A percentile compares a stretch with the other conserved stretches of the same genome.
These are phyloP conservation scores for Palythoa grandis DNA, from an alignment of 92 coral and sea anemone genomes.

Conservation along the genomic window DNA sequence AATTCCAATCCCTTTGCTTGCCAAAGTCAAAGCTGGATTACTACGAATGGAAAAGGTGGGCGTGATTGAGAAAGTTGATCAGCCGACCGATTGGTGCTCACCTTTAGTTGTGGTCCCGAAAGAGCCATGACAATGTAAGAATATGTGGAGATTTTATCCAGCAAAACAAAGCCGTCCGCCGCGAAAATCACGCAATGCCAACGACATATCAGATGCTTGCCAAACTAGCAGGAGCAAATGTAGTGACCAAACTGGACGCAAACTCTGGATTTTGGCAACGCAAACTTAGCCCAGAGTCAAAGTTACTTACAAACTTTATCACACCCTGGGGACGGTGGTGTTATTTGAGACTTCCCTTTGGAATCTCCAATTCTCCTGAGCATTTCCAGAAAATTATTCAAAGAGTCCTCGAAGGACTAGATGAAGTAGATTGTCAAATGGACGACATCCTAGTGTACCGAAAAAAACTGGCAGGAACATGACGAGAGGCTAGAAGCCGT, in stretches of 20 bases:
- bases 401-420: constrained; percentile 57
- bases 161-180: constrained; percentile 62
- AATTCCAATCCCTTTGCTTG: too few relatives aligned
- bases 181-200: constrained; percentile 78
- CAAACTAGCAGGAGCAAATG: constrained; percentile 75
- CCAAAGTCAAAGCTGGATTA: constrained; percentile 10
- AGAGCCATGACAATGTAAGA: too few relatives aligned
- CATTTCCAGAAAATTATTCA: constrained; percentile 71
- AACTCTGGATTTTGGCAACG: constrained; percentile 79
- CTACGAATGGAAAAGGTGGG: constrained; percentile 3
- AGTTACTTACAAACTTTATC: constrained; percentile 65
- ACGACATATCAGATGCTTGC: constrained; percentile 71
- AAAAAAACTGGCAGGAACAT: constrained; percentile 51
- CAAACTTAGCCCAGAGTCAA: constrained; percentile 58
- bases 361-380: constrained; percentile 75
- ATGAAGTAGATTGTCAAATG: constrained; percentile 72
- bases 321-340: constrained; percentile 74
- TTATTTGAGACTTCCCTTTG: constrained; percentile 62
- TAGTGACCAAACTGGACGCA: constrained; percentile 69
- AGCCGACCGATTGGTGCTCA: constrained; percentile 25
- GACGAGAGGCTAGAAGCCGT: constrained; percentile 61
- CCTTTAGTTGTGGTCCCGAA: too few relatives aligned
- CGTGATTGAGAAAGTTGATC: background rate
- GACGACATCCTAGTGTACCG: constrained; percentile 67
- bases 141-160: too few relatives aligned